Base-by-base conservation (phyloP, 2,888 invertebrate species). In the Boloria euphrosyne region DNA sequence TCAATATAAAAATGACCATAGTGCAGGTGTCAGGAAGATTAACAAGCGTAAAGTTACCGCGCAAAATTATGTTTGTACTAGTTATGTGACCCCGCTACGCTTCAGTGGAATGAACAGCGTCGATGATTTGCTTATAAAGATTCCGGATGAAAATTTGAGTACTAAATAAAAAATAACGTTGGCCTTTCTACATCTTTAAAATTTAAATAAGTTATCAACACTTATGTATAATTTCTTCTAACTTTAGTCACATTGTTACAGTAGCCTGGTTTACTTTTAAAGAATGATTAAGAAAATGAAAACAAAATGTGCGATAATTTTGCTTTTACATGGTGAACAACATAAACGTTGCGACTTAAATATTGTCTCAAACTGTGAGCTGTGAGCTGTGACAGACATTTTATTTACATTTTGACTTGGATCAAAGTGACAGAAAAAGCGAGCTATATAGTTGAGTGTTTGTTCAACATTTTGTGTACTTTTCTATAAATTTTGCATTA, bases 41-140 rank as follows among this genome's bases (percentile, higher is more conserved):
- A 63, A 63, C 51, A 71, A 69, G 70, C 69, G 53, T 69, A 61
- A 70, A 69, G 52, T 70, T 71, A 57, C 66, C 70, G 66, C 67
- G 67, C 65, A 71, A 72, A 76, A 75, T 74, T 68, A 71, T 75
- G 65, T 75, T 87, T 88, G 87, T 85, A 87, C 88, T 88, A 83
- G 89, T 86, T 90, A 83, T 85, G 84, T 85, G 90, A 87, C 90
- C 89, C 82, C 86, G 88, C 89, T 85, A 89, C 88, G 90, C 82
- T 85, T 83, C 80, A 86, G 79, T 79, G 84, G 78, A 75, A 80
- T 84, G 87, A 86, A 82, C 80, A 80, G 80, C 86, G 81, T 85
- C 78, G 75, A 80, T 81, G 84, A 86, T 84, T 84, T 76, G 80
- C 73, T 76, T 79, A 68, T 78, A 75, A 78, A 78, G 75, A 78